Evolutionary conservation across 2,113 vertebrate species (phyloP).

Genomic region (Gobius niger): DNA sequence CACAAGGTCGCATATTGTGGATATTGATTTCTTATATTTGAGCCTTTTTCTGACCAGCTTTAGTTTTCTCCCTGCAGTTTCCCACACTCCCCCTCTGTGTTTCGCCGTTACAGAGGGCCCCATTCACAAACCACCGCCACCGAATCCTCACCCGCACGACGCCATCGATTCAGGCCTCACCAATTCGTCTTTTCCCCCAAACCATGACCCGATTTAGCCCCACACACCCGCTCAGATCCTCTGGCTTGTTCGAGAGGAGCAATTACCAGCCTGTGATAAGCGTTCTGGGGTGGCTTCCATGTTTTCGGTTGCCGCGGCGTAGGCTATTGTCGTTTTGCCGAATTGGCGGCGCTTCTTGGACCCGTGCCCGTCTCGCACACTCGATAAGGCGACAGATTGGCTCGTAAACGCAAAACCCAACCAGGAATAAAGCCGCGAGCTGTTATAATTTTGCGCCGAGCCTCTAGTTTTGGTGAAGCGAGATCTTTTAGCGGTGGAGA

Average conservation of each 20-base stretch:
- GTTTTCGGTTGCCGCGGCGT: not conserved
- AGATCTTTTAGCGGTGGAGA: too few species aligned
- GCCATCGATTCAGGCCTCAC: too few species aligned
- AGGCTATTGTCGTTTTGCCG: not conserved
- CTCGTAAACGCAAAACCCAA: not conserved
- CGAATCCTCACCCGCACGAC: too few species aligned
- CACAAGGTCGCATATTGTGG: too few species aligned
- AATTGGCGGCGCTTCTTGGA: not conserved
- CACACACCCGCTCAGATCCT: constrained; percentile 53
- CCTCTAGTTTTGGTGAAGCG: not conserved
- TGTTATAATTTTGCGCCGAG: not conserved
- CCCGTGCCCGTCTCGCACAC: not conserved
- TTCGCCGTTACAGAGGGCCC: too few species aligned
- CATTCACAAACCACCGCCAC: too few species aligned
- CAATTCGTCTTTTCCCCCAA: too few species aligned
- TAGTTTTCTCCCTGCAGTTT: too few species aligned
- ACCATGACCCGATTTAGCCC: too few species aligned
- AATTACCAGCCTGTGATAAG: constrained; percentile 4
- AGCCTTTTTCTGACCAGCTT: too few species aligned
- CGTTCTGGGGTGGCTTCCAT: not conserved
- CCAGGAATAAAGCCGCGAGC: not conserved
- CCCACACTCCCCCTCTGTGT: too few species aligned
- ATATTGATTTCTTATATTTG: too few species aligned
- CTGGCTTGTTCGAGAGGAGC: constrained; percentile 30
- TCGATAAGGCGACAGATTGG: not conserved